phyloP scores from a whole-genome alignment of 2,113 vertebrate genomes.

The Hippocampus barbouri region DNA sequence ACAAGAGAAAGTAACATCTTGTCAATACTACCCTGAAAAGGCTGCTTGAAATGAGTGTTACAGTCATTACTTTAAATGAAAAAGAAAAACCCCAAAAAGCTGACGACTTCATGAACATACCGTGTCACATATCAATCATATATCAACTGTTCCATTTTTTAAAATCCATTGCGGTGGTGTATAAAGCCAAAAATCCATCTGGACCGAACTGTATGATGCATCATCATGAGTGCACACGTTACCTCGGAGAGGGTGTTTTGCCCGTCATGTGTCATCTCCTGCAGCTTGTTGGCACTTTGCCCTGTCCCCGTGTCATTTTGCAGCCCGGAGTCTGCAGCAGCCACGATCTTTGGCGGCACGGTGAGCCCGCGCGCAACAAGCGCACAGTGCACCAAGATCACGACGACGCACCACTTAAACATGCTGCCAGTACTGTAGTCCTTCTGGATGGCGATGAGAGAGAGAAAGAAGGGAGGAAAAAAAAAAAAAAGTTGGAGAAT shows the following conservation, averaged over 20 bases:
- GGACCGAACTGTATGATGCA: not conserved
- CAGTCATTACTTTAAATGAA: no score
- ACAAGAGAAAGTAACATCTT: not conserved
- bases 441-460: not conserved
- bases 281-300: constrained; percentile 47
- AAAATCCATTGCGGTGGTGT: not conserved
- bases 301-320: constrained; percentile 6
- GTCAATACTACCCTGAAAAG: not conserved
- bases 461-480: not conserved
- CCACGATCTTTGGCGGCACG: constrained; percentile 37
- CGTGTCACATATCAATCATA: no score
- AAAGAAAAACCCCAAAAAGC: no score
- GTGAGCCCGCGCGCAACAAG: constrained; percentile 22
- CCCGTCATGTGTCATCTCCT: constrained; percentile 76
- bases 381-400: constrained; percentile 44
- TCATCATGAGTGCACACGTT: constrained; percentile 7
- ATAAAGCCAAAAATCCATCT: constrained; percentile 1
- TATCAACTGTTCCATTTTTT: not conserved
- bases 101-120: no score
- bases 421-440: constrained; percentile 32
- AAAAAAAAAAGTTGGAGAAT: constrained; percentile 5
- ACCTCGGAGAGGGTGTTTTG: constrained; percentile 85
- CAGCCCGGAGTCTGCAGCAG: constrained; percentile 15
- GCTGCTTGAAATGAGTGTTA: no score
- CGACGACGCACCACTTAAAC: constrained; percentile 35